Conservation (phyloP, 2,888 invertebrate species). For the Eueremaeus valkanovi region DNA sequence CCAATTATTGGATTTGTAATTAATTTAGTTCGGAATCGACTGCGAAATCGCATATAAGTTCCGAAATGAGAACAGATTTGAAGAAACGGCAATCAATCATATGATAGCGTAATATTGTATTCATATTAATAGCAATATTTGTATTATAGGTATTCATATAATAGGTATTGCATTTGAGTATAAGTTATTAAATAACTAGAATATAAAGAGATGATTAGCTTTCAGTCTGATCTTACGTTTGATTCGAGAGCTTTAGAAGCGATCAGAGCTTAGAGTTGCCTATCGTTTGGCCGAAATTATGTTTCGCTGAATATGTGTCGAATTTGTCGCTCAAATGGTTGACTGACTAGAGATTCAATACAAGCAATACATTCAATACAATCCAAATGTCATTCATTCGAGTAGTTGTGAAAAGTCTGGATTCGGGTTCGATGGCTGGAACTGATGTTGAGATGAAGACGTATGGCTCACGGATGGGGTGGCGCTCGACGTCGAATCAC, state of each 20-base stretch:
- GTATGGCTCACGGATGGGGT: slow-evolving; percentile 17
- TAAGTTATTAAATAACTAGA: not conserved
- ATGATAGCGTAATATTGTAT: too few relatives aligned
- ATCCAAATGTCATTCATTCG: slow-evolving; percentile 24
- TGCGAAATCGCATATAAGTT: too few relatives aligned
- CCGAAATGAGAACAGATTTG: too few relatives aligned
- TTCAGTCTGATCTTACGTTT: slow-evolving; percentile 22
- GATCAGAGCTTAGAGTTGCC: not conserved
- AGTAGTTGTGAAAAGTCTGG: slow-evolving; percentile 38
- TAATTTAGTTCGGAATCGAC: too few relatives aligned
- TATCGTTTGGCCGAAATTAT: not conserved
- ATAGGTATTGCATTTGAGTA: too few relatives aligned
- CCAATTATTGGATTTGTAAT: too few relatives aligned
- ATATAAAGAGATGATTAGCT: not conserved
- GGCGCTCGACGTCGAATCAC: slow-evolving; percentile 1
- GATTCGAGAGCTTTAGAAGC: not conserved
- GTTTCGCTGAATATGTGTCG: not conserved
- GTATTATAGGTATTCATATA: too few relatives aligned
- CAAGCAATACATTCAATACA: too few relatives aligned
- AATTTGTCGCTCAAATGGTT: not conserved
- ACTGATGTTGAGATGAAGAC: slow-evolving; percentile 32
- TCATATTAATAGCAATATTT: too few relatives aligned
- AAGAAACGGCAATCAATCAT: too few relatives aligned
- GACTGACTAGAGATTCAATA: slow-evolving; percentile 29
- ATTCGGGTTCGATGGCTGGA: slow-evolving; percentile 31